A percentile compares a stretch with the other conserved stretches of the same genome.
Evolutionary conservation across 2,888 invertebrate species (phyloP).

Genomic region (Chymomyza fuscimana): DNA sequence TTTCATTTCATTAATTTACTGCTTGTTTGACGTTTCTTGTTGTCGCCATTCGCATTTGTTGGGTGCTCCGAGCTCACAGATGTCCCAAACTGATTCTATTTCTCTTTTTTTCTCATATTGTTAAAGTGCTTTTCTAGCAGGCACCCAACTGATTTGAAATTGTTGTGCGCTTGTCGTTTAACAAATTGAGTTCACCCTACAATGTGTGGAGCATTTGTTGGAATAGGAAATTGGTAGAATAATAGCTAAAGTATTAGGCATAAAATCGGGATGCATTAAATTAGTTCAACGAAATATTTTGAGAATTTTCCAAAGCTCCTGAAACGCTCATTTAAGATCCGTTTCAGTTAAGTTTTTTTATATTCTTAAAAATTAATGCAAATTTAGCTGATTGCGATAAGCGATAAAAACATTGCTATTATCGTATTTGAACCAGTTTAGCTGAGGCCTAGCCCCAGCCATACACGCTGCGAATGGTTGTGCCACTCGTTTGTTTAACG

Average conservation of each 20-base stretch:
- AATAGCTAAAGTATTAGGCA: not conserved
- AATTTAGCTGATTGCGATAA: too few species aligned
- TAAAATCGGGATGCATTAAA: too few species aligned
- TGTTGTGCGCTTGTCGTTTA: not conserved
- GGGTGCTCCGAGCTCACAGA: not conserved
- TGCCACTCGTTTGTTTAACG: too few species aligned
- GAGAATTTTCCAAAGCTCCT: too few species aligned
- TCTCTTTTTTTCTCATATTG: not conserved
- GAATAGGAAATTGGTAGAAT: not conserved
- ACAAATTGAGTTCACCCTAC: not conserved
- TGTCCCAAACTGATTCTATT: not conserved
- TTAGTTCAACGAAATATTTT: too few species aligned
- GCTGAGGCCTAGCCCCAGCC: too few species aligned
- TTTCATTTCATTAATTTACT: constrained; percentile 36
- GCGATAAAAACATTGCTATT: too few species aligned
- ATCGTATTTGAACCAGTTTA: too few species aligned
- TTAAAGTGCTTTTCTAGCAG: not conserved
- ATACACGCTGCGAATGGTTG: too few species aligned
- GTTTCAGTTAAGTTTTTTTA: too few species aligned
- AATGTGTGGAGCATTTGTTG: not conserved
- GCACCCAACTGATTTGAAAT: not conserved
- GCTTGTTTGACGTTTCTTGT: constrained; percentile 12
- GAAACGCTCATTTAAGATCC: too few species aligned
- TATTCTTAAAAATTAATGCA: too few species aligned
- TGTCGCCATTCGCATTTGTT: not conserved